Evolutionary conservation across 2,113 vertebrate species (phyloP), one percentile per base, ranked within the genome.

Genomic region (Etheostoma spectabile): DNA sequence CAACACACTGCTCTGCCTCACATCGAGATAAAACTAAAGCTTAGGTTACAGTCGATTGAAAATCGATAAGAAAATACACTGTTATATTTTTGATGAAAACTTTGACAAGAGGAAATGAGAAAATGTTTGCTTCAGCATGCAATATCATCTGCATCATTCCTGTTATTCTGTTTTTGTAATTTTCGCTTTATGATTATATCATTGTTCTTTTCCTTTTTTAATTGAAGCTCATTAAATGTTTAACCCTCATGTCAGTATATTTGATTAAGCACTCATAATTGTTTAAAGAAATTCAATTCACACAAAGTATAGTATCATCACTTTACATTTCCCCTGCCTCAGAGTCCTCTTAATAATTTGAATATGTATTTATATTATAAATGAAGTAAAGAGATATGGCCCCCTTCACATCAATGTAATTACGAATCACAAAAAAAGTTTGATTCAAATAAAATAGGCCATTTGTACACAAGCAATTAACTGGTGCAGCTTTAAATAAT

Each of bases 401-500:
- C 87, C 83, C 85, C 82, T 90, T 91, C 87, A 88, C 93, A 91
- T 92, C 91, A 92, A 77, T 93, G 89, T 95, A 95, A 94, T 95
- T 94, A 94, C 79, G 80, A 92, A 93, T 90, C 84, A 88, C 82
- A 92, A 90, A 92, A 91, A 94, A 93, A 89, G 83, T 93, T 93
- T 90, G 88, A 93, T 93, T 95, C 92, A 94, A 94, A 93, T 94
- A 93, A 94, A 95, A 94, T 94, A 91, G 93, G 93, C 91, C 93
- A 94, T 95, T 94, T 94, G 91, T 94, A 94, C 92, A 95, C 93
- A 95, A 94, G 92, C 93, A 94, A 94, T 96, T 95, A 94, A 93
- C 90, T 93, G 86, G 83, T 92, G 90, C 62, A 84, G 89, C 93
- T 94, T 95, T 95, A 94, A 94, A 93, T 94, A 95, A 95, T 90